phyloP scores from a whole-genome alignment of 1,140 invertebrate species.

The Mizuhopecten yessoensis region DNA sequence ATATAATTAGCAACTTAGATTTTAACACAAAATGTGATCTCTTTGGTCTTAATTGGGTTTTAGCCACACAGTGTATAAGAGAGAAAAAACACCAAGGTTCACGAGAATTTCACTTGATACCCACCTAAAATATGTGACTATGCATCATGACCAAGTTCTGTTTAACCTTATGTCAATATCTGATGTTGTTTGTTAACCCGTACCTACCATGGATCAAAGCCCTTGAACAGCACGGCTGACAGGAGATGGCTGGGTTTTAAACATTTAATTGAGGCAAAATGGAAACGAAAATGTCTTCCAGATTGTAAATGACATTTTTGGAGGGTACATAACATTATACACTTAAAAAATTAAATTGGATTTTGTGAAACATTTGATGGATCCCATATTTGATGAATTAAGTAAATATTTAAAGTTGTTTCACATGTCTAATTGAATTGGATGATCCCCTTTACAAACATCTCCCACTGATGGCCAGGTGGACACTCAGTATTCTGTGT shows the following conservation, averaged over 20 bases:
- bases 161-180: background rate
- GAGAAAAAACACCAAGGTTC: background rate
- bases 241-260: background rate
- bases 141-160: background rate
- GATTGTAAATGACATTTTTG: background rate
- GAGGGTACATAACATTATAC: background rate
- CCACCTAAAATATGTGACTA: background rate
- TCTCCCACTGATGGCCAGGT: background rate
- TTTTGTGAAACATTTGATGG: background rate
- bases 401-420: background rate
- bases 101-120: background rate
- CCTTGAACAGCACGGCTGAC: background rate
- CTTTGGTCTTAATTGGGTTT: no score
- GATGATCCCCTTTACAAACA: background rate
- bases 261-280: slow-evolving; percentile 40
- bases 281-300: slow-evolving; percentile 14
- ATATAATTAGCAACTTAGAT: no score
- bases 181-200: background rate
- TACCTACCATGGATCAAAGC: background rate
- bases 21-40: no score
- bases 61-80: no score
- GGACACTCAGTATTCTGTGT: background rate
- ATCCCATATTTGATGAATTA: background rate
- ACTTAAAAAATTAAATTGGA: background rate
- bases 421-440: background rate